A percentile compares a stretch with the other conserved stretches of the same genome.
Conservation (phyloP, 2,888 invertebrate genomes). For the Brachypalpus laphriformis region DNA sequence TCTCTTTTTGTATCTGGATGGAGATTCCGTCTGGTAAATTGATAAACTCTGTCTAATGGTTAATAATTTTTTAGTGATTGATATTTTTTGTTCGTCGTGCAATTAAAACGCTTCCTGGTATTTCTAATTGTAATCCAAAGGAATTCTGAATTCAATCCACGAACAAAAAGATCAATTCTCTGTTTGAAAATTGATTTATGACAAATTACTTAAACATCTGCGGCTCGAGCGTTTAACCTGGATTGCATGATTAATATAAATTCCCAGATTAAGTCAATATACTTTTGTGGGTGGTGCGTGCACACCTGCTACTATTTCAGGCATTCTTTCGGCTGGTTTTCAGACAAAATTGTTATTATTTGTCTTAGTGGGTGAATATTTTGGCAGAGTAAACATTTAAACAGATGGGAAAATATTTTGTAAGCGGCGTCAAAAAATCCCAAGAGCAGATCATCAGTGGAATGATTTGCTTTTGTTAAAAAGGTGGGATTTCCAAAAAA, state of each 20-base stretch:
- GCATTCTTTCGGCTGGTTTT: not conserved
- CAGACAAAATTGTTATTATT: not conserved
- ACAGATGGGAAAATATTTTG: not conserved
- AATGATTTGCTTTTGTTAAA: too few relatives aligned
- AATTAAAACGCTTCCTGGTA: constrained; percentile 54
- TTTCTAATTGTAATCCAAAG: constrained; percentile 3
- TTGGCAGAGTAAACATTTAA: constrained; percentile 11
- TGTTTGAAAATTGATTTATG: not conserved
- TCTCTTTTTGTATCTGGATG: not conserved
- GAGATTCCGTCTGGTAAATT: constrained; percentile 46
- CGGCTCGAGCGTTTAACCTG: not conserved
- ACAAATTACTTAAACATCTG: not conserved
- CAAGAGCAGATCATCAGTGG: not conserved
- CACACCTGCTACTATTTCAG: not conserved
- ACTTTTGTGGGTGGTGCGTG: not conserved
- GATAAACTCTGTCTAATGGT: constrained; percentile 32
- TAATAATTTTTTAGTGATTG: constrained; percentile 40
- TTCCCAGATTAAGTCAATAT: not conserved
- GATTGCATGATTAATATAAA: not conserved
- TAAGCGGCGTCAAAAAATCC: not conserved
- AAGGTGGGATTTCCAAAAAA: not conserved
- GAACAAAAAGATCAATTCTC: not conserved
- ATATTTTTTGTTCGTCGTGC: constrained; percentile 32
- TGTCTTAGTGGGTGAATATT: not conserved
- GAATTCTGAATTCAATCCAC: not conserved